Percentiles rank a stretch among this genome's conserved stretches.
These are phyloP conservation scores for Plecturocebus donacophilus DNA, from an alignment of 2,113 vertebrate genomes.

Conservation along the genomic window DNA sequence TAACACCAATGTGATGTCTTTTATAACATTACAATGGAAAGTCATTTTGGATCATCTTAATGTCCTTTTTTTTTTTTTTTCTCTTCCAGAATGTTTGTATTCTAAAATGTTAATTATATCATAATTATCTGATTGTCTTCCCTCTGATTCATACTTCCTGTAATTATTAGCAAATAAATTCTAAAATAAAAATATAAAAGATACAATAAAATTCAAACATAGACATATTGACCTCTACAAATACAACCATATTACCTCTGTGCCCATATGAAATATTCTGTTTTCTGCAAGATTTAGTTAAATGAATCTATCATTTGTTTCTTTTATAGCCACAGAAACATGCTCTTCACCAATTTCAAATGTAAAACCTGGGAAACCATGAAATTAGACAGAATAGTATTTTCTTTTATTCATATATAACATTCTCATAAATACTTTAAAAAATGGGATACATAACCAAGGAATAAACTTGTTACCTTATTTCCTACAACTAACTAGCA, in stretches of 20 bases:
- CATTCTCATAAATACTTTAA: not conserved
- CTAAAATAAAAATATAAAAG: not conserved
- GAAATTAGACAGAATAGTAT: not conserved
- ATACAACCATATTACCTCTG: not conserved
- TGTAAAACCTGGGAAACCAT: not conserved
- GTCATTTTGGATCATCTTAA: not conserved
- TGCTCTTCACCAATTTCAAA: not conserved
- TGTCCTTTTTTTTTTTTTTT: not conserved
- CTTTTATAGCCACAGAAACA: not conserved
- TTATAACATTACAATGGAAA: not conserved
- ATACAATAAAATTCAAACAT: not conserved
- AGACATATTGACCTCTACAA: not conserved
- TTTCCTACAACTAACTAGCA: not conserved
- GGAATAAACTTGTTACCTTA: not conserved
- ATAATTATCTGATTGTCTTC: not conserved
- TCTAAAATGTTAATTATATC: not conserved
- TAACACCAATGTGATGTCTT: not conserved
- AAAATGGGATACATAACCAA: not conserved
- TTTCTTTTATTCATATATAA: not conserved
- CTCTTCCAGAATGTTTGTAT: not conserved
- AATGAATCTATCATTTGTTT: not conserved
- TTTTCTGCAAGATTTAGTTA: not conserved
- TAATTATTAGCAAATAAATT: not conserved
- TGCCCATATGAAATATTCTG: not conserved
- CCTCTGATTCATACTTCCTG: not conserved